Evolutionary conservation across 2,888 invertebrate species (phyloP).

Genomic region (Agonopterix alstromeriana): DNA sequence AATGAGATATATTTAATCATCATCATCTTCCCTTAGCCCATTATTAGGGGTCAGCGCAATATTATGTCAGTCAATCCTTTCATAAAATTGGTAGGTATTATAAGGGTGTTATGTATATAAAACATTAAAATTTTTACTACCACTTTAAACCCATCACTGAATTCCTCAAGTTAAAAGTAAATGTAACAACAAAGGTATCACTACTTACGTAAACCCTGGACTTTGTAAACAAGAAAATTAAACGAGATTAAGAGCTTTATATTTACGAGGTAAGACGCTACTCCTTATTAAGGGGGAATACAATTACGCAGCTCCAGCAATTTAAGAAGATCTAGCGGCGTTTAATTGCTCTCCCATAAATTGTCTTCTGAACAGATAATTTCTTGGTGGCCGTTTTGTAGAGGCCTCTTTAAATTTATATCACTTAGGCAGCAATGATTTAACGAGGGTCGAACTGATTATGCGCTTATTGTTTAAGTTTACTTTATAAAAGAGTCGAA

Average conservation of each 20-base stretch:
- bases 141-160: too few relatives aligned
- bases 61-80: too few relatives aligned
- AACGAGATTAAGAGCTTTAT: constrained; percentile 53
- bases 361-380: constrained; percentile 59
- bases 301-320: constrained; percentile 62
- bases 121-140: too few relatives aligned
- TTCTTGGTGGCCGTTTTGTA: constrained; percentile 46
- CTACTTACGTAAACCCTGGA: constrained; percentile 12
- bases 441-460: not conserved
- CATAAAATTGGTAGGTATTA: too few relatives aligned
- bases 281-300: constrained; percentile 56
- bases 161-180: too few relatives aligned
- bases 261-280: constrained; percentile 56
- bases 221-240: constrained; percentile 55
- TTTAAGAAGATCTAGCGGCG: constrained; percentile 57
- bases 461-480: too few relatives aligned
- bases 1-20: too few relatives aligned
- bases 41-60: too few relatives aligned
- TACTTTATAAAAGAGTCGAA: too few relatives aligned
- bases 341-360: constrained; percentile 62
- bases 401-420: constrained; percentile 41
- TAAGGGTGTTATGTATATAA: too few relatives aligned
- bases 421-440: constrained; percentile 23
- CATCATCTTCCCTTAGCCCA: too few relatives aligned
- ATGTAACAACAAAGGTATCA: too few relatives aligned